phyloP scores from a whole-genome alignment of 2,113 vertebrate species.

The Laterallus jamaicensis region DNA sequence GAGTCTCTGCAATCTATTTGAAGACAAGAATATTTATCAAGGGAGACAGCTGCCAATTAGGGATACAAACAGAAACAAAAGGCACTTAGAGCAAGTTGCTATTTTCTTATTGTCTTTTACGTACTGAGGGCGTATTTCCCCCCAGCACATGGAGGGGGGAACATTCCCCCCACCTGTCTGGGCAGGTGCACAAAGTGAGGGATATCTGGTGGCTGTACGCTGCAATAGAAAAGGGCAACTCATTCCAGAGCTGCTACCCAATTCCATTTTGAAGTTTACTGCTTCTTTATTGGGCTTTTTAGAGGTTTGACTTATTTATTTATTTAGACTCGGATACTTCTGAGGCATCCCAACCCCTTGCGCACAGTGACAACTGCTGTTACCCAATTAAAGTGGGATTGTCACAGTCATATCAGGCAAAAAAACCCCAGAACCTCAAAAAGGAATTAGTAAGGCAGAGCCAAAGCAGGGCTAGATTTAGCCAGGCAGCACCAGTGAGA shows the following conservation, averaged over 20 bases:
- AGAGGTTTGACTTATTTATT: neutral
- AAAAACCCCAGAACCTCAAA: neutral
- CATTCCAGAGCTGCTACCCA: neutral
- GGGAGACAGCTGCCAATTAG: neutral
- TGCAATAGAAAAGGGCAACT: neutral
- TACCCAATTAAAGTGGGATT: neutral
- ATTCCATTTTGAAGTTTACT: neutral
- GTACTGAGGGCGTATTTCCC: neutral
- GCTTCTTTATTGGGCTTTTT: neutral
- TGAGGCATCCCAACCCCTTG: neutral
- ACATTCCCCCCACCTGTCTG: too few species aligned
- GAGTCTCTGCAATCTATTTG: neutral
- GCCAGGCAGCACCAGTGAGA: neutral
- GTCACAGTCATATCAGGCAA: neutral
- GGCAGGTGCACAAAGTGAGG: neutral
- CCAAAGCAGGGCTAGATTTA: neutral
- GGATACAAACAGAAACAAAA: conserved; percentile 5
- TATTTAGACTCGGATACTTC: neutral
- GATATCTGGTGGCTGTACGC: conserved; percentile 13
- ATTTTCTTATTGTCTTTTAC: neutral
- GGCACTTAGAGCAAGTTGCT: neutral
- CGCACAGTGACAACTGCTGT: neutral
- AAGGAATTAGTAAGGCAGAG: neutral
- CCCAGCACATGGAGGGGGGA: neutral
- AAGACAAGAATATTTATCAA: conserved; percentile 2